phyloP scores from a whole-genome alignment of 37 sponge, comb jelly and placozoan species.

The Spongilla lacustris region DNA sequence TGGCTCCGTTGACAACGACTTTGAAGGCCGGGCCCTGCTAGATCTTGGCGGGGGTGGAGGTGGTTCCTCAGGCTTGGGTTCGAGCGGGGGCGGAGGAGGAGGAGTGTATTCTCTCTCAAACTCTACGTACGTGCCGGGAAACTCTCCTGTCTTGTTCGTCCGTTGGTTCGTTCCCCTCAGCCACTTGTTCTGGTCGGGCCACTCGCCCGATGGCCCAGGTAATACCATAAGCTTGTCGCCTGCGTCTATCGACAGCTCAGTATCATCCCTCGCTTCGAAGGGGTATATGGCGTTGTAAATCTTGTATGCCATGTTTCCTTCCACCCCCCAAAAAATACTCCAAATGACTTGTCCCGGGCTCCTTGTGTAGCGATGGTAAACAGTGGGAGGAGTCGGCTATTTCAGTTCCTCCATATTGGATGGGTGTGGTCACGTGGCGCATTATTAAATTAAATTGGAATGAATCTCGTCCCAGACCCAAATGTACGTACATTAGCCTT shows the following conservation, averaged over 20 bases:
- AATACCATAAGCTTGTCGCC: conserved; percentile 61
- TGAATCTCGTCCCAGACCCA: too few relatives aligned
- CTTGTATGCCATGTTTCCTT: conserved; percentile 23
- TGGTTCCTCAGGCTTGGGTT: neutral
- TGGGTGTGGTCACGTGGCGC: neutral
- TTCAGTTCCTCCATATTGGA: neutral
- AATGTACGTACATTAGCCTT: too few relatives aligned
- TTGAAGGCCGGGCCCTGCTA: neutral
- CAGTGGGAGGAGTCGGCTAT: neutral
- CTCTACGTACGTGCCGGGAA: conserved; percentile 67
- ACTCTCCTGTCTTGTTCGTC: conserved; percentile 63
- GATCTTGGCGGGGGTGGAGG: conserved; percentile 5
- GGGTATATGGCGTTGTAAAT: conserved; percentile 47
- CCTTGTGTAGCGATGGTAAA: neutral
- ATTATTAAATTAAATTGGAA: too few relatives aligned
- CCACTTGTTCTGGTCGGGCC: conserved; percentile 67
- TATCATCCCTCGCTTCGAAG: conserved; percentile 45
- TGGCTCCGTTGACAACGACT: neutral
- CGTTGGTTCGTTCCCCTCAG: conserved; percentile 63
- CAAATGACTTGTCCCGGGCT: neutral
- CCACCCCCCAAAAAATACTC: neutral
- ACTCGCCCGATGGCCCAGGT: conserved; percentile 24
- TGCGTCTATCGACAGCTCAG: conserved; percentile 59
- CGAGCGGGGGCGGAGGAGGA: neutral
- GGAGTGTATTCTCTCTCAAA: conserved; percentile 52